phyloP scores from a whole-genome alignment of 2,888 invertebrate genomes.

The Diarsia brunnea region DNA sequence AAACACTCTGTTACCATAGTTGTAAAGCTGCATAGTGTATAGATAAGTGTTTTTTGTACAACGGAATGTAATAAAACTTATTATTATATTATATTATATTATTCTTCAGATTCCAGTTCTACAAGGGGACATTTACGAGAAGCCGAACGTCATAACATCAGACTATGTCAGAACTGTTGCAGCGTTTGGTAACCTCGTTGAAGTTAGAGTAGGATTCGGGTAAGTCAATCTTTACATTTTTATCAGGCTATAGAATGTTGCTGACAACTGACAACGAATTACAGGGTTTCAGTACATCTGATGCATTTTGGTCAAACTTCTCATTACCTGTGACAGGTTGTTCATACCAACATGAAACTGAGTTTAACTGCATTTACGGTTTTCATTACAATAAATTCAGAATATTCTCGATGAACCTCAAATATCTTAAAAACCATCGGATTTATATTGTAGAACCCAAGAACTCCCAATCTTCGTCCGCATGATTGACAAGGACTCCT shows the following conservation, averaged over 20 bases:
- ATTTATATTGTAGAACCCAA: slow-evolving; percentile 89
- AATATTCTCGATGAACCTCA: background rate
- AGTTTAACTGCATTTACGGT: background rate
- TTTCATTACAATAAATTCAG: background rate
- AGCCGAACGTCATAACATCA: slow-evolving; percentile 90
- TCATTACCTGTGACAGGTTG: background rate
- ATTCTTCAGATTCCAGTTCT: slow-evolving; percentile 80
- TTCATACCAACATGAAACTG: background rate
- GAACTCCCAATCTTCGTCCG: slow-evolving; percentile 93
- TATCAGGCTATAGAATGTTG: background rate
- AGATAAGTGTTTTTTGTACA: no score
- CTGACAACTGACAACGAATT: background rate
- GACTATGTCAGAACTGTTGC: slow-evolving; percentile 90
- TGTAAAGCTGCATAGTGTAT: no score
- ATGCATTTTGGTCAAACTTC: background rate
- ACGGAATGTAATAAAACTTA: no score
- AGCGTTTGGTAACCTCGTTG: slow-evolving; percentile 91
- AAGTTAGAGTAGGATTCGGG: slow-evolving; percentile 85
- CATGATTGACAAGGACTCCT: slow-evolving; percentile 94
- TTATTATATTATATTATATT: no score
- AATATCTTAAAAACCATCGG: background rate
- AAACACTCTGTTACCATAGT: no score
- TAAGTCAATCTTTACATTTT: slow-evolving; percentile 48
- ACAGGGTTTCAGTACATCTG: background rate
- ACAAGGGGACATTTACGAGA: slow-evolving; percentile 80